Conservation (phyloP, 2,113 vertebrate species). For the Zosterops japonicus region DNA sequence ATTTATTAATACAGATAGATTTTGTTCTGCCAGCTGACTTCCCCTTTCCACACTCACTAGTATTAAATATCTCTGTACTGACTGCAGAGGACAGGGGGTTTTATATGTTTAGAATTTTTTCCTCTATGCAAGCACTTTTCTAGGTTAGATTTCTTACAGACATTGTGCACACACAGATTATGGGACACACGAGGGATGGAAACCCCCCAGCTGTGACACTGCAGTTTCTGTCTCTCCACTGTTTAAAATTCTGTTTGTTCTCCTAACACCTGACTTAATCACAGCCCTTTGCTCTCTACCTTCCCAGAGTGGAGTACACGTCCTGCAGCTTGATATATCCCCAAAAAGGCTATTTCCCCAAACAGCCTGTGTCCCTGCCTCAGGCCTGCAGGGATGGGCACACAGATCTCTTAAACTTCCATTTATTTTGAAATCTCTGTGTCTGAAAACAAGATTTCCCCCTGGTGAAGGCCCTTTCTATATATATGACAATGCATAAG, state of each 20-base stretch:
- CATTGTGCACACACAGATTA: not conserved
- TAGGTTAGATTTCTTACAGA: not conserved
- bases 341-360: not conserved
- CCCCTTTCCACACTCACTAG: not conserved
- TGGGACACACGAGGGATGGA: not conserved
- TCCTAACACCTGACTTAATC: not conserved
- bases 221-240: not conserved
- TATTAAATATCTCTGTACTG: not conserved
- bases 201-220: not conserved
- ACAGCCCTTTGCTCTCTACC: not conserved
- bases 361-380: not conserved
- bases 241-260: not conserved
- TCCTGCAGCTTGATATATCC: not conserved
- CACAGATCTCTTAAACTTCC: not conserved
- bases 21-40: not conserved
- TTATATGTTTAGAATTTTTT: not conserved
- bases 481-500: not conserved
- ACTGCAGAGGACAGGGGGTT: not conserved
- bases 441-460: not conserved
- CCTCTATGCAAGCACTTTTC: not conserved
- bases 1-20: not conserved
- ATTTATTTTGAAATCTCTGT: not conserved
- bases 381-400: rapidly evolving
- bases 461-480: not conserved
- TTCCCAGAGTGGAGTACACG: not conserved